Conservation (phyloP, 2,797 vertebrate species). For the Hozukius guyotensis region DNA sequence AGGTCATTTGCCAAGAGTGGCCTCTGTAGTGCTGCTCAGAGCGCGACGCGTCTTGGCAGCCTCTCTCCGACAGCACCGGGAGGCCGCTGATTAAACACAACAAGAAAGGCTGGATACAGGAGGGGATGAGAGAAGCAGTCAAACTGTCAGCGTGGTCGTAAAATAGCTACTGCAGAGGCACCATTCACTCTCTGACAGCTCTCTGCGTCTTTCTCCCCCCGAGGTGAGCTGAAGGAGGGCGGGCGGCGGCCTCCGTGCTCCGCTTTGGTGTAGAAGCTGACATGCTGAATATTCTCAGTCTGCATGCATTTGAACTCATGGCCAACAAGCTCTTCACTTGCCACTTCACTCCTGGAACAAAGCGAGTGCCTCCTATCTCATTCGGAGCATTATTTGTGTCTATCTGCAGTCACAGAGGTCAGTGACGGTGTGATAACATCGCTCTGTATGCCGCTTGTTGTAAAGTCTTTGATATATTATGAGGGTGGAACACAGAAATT, state of each 20-base stretch:
- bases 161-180: slow-evolving; percentile 70
- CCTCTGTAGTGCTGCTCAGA: slow-evolving; percentile 50
- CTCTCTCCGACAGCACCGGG: slow-evolving; percentile 54
- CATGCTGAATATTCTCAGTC: slow-evolving; percentile 20
- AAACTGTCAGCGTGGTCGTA: slow-evolving; percentile 79
- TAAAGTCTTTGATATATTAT: background rate
- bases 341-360: background rate
- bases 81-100: slow-evolving; percentile 78
- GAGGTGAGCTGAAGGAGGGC: slow-evolving; percentile 34
- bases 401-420: slow-evolving; percentile 23
- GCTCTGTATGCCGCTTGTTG: background rate
- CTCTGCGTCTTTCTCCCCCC: slow-evolving; percentile 28
- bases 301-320: slow-evolving; percentile 17
- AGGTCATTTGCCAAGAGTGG: slow-evolving; percentile 66
- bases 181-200: slow-evolving; percentile 73
- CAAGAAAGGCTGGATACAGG: slow-evolving; percentile 52
- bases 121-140: slow-evolving; percentile 75
- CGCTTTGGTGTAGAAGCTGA: slow-evolving; percentile 12
- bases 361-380: background rate
- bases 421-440: background rate
- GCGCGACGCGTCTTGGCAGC: slow-evolving; percentile 53
- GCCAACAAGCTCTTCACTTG: background rate
- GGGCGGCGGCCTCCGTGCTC: background rate
- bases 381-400: background rate
- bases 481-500: background rate